These are phyloP conservation scores for Temnothorax rugatulus DNA, from an alignment of 2,888 invertebrate species.

Conservation along the genomic window DNA sequence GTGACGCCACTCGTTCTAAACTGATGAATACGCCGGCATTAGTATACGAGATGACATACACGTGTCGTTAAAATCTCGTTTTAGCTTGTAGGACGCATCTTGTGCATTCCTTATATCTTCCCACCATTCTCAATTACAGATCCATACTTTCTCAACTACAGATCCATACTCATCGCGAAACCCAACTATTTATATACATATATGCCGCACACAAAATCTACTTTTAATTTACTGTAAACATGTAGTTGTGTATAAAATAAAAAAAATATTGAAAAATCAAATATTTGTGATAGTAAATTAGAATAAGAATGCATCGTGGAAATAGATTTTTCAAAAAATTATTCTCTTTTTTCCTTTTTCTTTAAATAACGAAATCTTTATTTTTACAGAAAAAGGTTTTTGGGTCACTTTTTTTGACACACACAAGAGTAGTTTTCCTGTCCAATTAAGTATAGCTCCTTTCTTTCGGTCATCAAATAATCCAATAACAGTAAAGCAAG, in stretches of 20 bases:
- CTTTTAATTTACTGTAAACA: neutral
- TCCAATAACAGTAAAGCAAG: neutral
- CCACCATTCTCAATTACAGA: slow-evolving; percentile 34
- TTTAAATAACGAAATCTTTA: neutral
- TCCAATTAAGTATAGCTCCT: neutral
- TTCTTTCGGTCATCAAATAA: neutral
- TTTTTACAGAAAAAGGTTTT: neutral
- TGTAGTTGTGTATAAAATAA: neutral
- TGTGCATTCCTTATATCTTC: slow-evolving; percentile 47
- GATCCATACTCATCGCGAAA: neutral
- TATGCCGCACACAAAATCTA: neutral
- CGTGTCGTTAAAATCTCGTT: slow-evolving; percentile 70
- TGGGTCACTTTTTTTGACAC: neutral
- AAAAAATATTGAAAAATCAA: neutral
- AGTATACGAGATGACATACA: slow-evolving; percentile 60
- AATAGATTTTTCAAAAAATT: neutral
- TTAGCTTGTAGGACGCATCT: slow-evolving; percentile 47
- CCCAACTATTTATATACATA: neutral
- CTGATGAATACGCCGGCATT: slow-evolving; percentile 76
- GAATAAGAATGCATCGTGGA: neutral
- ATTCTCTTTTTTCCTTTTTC: neutral
- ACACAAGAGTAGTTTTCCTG: neutral
- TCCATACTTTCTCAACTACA: slow-evolving; percentile 15
- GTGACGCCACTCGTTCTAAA: slow-evolving; percentile 60
- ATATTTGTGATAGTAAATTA: neutral